phyloP scores from a whole-genome alignment of 2,888 invertebrate species.

The Eueremaeus valkanovi region DNA sequence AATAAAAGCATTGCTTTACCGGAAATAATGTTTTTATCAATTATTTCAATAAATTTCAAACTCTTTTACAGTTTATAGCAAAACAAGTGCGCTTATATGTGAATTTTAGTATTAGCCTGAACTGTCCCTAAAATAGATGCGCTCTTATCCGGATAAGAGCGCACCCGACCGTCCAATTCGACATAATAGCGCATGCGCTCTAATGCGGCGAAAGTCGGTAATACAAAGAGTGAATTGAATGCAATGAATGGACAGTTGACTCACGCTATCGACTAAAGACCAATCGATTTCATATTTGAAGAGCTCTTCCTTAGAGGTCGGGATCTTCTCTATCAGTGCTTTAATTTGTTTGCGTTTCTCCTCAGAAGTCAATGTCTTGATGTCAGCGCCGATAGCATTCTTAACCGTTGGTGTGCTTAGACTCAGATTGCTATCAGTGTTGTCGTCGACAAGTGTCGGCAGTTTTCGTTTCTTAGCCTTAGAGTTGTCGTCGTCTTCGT shows the following conservation, averaged over 20 bases:
- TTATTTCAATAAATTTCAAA: no score
- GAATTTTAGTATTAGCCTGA: no score
- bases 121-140: no score
- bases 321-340: slow-evolving; percentile 95
- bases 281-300: slow-evolving; percentile 93
- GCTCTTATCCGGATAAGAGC: no score
- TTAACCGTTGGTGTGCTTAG: slow-evolving; percentile 37
- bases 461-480: slow-evolving; percentile 66
- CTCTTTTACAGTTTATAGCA: no score
- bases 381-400: neutral
- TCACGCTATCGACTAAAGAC: slow-evolving; percentile 69
- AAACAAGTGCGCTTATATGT: no score
- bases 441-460: slow-evolving; percentile 57
- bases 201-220: neutral
- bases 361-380: slow-evolving; percentile 58
- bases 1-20: neutral
- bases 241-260: slow-evolving; percentile 45
- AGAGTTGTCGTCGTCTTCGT: slow-evolving; percentile 58
- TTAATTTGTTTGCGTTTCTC: slow-evolving; percentile 96
- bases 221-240: slow-evolving; percentile 45
- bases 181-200: no score
- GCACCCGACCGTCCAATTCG: no score
- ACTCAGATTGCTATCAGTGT: slow-evolving; percentile 43
- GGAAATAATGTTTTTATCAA: no score
- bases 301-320: slow-evolving; percentile 91